These are phyloP conservation scores for Paramisgurnus dabryanus DNA, from an alignment of 2,113 vertebrate genomes.

Conservation along the genomic window DNA sequence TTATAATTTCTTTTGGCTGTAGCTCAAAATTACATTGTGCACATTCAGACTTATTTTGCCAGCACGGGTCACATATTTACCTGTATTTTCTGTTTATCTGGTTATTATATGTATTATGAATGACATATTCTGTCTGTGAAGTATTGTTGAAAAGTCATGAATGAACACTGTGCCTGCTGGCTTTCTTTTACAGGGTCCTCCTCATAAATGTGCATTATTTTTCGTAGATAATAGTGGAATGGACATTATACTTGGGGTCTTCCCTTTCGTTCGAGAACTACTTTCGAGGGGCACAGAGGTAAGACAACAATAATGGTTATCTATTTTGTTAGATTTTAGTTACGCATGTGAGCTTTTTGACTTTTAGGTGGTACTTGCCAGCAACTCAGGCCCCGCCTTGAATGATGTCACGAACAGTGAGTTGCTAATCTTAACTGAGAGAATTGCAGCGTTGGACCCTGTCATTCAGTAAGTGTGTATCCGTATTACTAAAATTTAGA, in stretches of 20 bases:
- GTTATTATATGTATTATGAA: no score
- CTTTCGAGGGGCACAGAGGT: constrained; percentile 96
- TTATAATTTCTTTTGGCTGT: no score
- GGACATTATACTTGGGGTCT: constrained; percentile 98
- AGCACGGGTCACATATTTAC: no score
- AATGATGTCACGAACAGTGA: constrained; percentile 95
- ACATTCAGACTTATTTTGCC: no score
- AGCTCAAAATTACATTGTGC: no score
- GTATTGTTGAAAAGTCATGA: constrained; percentile 31
- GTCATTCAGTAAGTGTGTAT: constrained; percentile 80
- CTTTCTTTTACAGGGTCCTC: constrained; percentile 94
- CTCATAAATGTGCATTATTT: constrained; percentile 99
- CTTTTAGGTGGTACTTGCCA: constrained; percentile 91
- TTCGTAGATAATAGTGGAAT: constrained; percentile 99
- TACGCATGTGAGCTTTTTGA: neutral
- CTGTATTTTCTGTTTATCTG: no score
- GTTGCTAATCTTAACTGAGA: constrained; percentile 86
- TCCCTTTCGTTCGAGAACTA: constrained; percentile 98
- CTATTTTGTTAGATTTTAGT: neutral
- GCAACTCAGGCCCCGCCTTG: constrained; percentile 93
- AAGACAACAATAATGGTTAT: constrained; percentile 36
- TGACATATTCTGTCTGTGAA: neutral
- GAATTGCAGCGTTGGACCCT: constrained; percentile 89
- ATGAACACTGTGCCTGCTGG: constrained; percentile 71
- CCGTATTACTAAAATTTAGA: neutral